Conservation (phyloP, 2,113 vertebrate genomes). For the Cyanocitta stelleri region DNA sequence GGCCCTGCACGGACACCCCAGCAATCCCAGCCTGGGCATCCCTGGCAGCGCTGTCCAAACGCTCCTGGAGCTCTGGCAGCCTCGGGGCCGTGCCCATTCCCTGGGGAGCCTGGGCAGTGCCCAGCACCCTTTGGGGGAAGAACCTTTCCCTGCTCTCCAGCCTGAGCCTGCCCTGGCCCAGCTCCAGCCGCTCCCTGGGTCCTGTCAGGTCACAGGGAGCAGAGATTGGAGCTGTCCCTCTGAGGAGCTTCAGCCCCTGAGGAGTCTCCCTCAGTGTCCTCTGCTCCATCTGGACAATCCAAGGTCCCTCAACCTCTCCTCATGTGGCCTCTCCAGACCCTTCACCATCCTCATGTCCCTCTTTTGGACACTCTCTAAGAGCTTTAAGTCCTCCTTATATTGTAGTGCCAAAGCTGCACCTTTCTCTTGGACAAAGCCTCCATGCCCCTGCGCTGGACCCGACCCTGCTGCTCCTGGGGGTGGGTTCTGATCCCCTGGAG, state of each 20-base stretch:
- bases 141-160: neutral
- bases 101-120: neutral
- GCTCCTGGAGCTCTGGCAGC: neutral
- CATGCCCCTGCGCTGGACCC: neutral
- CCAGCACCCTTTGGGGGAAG: neutral
- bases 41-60: neutral
- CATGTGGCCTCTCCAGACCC: accelerated
- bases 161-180: neutral
- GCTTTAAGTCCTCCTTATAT: neutral
- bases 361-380: neutral
- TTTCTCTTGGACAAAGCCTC: neutral
- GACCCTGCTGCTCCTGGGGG: neutral
- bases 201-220: neutral
- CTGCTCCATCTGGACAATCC: neutral
- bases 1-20: neutral
- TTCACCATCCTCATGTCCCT: neutral
- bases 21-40: neutral
- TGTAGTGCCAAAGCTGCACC: neutral
- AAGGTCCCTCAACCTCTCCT: neutral
- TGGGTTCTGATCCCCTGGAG: neutral
- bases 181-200: neutral
- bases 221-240: accelerated
- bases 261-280: neutral
- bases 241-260: neutral
- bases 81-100: neutral